Evolutionary conservation across 2,113 vertebrate genomes (phyloP), one percentile per base, ranked within the genome.

Genomic region (Azemiops feae): DNA sequence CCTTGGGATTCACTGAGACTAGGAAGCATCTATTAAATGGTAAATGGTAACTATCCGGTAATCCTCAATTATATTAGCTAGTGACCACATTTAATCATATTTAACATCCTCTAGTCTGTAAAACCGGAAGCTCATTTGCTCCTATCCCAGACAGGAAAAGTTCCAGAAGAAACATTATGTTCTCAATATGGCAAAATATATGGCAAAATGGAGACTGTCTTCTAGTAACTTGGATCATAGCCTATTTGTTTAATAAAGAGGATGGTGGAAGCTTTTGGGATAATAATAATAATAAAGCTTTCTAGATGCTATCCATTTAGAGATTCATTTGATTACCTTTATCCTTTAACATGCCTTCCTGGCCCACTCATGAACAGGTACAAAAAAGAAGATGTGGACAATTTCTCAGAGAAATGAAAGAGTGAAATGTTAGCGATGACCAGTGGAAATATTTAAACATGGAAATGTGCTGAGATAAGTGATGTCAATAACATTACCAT

Each of bases 101-200:
- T 89, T 30, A 39, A 23, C 3, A 52, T 12, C 5, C n/a, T 55
- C 30, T 60, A 55, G 27, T 64, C 27, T 57, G 6, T 54, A 18
- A 87, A 86, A 47, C 88, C 2, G 3, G 0, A 0, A 54, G 12
- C 92, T 92, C 50, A 47, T 93, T 52, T 55, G 86, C 69, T 4
- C 0, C 25, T 0, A 90, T 89, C 30, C 54, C 86, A 25, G 54
- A 54, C 5, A 8, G 64, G 20, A 22, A 89, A 2, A 0, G 34
- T 52, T 92, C 47, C 69, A 1, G 23, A 43, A 87, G 91, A 94
- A 50, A 53, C 0, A 34, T 64, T n/a, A 43, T 92, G 53, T 92
- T 34, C n/a, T 95, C 30, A 7, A 88, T 69, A 34, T 69, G 14
- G 64, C 12, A 89, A 93, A 94, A 94, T 57, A 90, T 1, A 22